Base-by-base conservation (phyloP, 2,888 invertebrate species). In the Ectemnius cavifrons region DNA sequence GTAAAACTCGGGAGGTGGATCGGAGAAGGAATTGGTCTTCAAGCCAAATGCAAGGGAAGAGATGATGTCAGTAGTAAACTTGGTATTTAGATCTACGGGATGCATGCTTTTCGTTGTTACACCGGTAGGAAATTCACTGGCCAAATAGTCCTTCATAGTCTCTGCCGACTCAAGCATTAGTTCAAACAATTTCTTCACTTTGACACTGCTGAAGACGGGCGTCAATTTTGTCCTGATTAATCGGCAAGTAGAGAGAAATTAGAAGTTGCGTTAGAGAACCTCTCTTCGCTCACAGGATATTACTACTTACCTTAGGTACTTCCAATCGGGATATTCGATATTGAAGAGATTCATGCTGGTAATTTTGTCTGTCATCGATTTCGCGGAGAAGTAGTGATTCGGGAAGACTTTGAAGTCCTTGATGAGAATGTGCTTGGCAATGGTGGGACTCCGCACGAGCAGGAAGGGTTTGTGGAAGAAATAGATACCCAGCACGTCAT, bases 161-260 rank as follows among this genome's bases (percentile, higher is more conserved):
- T 84, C 76, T 0, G 90, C 86, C 20, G 90, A 91, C 66, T 91
- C 89, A 4, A 87, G 80, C 81, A 93, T 91, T 5, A 92, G 84
- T 1, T 86, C 80, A 64, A 92, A 91, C 88, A 93, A 91, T 58
- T 82, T 88, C 82, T 92, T 93, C 46, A 93, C 85, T 84, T 93
- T 94, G 23, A 92, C 92, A 0, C 92, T 91, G 0, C 92, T 92
- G 81, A 93, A 94, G 0, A 92, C 91, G 0, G 93, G 93, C 0
- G 92, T 91, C 61, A 93, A 71, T 82, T 92, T 92, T 0, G 88
- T 80, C 49, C 83, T 83, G 46, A 61, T 14, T 20, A 4, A 18
- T 6, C 1, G 5, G 2, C 4, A 58, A 20, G 58, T 23, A 11
- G 1, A 11, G 1, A 37, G 5, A 11, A 37, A 37, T 37, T 2